Evolutionary conservation across 1,140 invertebrate species (phyloP).

Genomic region (Drosophila lowei): DNA sequence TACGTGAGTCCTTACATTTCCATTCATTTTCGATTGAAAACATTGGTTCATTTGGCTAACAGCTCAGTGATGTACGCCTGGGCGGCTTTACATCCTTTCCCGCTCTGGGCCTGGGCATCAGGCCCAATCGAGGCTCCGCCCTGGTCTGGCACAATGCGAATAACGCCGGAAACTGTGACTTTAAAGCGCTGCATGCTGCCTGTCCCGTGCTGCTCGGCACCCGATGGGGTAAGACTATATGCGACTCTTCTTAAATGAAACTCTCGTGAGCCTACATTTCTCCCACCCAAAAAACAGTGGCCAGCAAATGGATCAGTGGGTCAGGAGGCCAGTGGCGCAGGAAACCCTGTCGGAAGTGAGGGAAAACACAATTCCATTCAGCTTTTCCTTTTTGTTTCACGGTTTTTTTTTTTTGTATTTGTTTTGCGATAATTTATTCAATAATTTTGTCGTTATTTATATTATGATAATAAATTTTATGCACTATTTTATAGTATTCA

Average conservation of each 20-base stretch:
- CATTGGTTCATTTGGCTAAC: neutral
- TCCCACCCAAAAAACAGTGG: slow-evolving; percentile 27
- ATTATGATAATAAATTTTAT: slow-evolving; percentile 72
- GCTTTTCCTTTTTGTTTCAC: slow-evolving; percentile 27
- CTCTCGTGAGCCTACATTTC: neutral
- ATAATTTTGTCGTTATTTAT: slow-evolving; percentile 77
- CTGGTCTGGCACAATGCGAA: slow-evolving; percentile 97
- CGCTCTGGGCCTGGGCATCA: slow-evolving; percentile 89
- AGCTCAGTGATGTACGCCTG: slow-evolving; percentile 96
- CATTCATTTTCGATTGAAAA: neutral
- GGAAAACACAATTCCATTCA: slow-evolving; percentile 13
- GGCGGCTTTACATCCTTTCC: slow-evolving; percentile 97
- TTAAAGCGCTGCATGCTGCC: slow-evolving; percentile 94
- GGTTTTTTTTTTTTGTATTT: slow-evolving; percentile 1
- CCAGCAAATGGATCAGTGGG: slow-evolving; percentile 41
- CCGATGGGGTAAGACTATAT: slow-evolving; percentile 90
- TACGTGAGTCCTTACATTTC: slow-evolving; percentile 47
- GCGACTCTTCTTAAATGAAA: slow-evolving; percentile 1
- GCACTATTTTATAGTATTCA: slow-evolving; percentile 81
- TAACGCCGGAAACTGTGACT: slow-evolving; percentile 94
- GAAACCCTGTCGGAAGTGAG: slow-evolving; percentile 34
- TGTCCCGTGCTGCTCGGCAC: slow-evolving; percentile 97
- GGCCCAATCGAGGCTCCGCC: slow-evolving; percentile 93
- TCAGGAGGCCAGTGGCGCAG: slow-evolving; percentile 42
- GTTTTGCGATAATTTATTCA: slow-evolving; percentile 79